These are phyloP conservation scores for Lycia hirtaria DNA, from an alignment of 2,888 invertebrate genomes.

Conservation along the genomic window DNA sequence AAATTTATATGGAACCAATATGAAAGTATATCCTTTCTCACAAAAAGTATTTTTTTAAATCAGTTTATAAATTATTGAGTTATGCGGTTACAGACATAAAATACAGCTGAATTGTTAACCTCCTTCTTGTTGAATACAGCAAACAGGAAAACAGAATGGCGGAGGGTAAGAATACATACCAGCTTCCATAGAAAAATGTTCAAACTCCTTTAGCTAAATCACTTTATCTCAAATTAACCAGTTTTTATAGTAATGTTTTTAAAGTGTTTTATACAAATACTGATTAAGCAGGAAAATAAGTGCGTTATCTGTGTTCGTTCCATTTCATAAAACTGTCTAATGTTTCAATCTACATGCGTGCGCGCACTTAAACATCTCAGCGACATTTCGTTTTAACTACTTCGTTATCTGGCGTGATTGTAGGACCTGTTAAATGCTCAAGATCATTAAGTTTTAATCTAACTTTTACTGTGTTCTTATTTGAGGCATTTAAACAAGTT, in stretches of 20 bases:
- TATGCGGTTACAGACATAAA: no score
- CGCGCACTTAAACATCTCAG: constrained; percentile 21
- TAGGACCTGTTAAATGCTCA: constrained; percentile 33
- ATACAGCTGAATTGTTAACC: no score
- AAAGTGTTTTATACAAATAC: constrained; percentile 10
- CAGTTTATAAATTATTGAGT: no score
- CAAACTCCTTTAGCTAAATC: constrained; percentile 10
- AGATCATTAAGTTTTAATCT: constrained; percentile 37
- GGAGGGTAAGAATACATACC: no score
- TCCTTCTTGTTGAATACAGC: no score
- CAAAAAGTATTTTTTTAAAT: no score
- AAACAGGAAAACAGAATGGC: no score
- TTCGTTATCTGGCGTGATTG: constrained; percentile 30
- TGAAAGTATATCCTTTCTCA: no score
- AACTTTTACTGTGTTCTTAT: constrained; percentile 47
- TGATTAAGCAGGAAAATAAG: constrained; percentile 7
- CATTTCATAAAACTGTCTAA: constrained; percentile 25
- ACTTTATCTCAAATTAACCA: constrained; percentile 15
- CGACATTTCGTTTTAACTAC: constrained; percentile 22
- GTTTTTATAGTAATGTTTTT: constrained; percentile 15
- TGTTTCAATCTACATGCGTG: constrained; percentile 27
- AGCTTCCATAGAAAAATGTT: no score
- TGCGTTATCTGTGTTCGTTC: constrained; percentile 21
- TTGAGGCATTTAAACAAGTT: constrained; percentile 49
- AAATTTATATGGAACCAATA: no score